Base-by-base conservation (phyloP, 2,888 invertebrate species). In the Sarcophaga caerulescens region DNA sequence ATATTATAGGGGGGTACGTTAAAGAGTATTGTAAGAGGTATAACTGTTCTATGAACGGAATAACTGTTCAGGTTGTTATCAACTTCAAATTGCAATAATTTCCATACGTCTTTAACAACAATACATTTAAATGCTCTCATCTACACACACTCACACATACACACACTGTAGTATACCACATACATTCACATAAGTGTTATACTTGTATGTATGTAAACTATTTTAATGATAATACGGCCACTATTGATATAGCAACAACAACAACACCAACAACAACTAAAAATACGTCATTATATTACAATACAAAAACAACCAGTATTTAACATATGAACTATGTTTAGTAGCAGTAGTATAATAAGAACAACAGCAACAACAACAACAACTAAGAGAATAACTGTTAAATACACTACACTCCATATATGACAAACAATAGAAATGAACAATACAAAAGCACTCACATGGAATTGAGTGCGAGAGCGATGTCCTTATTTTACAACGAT, bases 401-500 rank as follows among this genome's bases (percentile, higher is more conserved):
- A 78, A 75, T 80, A 75, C 65, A 84, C 79, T 84, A 66, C 70
- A 84, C 86, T 86, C 81, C 78, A 84, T 71, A 86, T 78, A 78
- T 75, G 84, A 86, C 74, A 81, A 86, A 86, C 86, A 86, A 86
- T 86, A 71, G 86, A 87, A 83, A 85, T 81, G 77, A 85, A 87
- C 79, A 85, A 79, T 84, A 63, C 52, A 73, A 87, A 68, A 89
- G 89, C 90, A 90, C 90, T 92, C 91, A 89, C 87, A 89, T 89
- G 88, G 89, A 90, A 91, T 91, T 91, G 89, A 90, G 90, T 89
- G 89, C 89, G 71, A 89, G 89, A 88, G 88, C 89, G 90, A 88
- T 91, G 90, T 90, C 90, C 90, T 89, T 89, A 91, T 90, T 90
- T 88, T 87, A 47, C n/a, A 76, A 52, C 68, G 59, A 76, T 57